Evolutionary conservation across 2,888 invertebrate species (phyloP).

Genomic region (Platynereis dumerilii): DNA sequence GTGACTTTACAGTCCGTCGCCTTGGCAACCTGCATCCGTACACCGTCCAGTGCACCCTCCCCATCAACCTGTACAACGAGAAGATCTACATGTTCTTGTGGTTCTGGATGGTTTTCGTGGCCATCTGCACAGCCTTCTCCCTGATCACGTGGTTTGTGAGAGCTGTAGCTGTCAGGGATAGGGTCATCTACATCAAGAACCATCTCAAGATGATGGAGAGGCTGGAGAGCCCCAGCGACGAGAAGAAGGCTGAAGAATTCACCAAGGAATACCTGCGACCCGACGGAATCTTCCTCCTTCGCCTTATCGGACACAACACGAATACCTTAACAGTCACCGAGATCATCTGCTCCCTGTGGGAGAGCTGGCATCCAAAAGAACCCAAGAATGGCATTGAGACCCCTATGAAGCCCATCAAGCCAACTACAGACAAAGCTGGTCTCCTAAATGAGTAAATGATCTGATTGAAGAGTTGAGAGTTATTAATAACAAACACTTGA

Average conservation of each 20-base stretch:
- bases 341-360: conserved; percentile 33
- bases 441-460: too few relatives aligned
- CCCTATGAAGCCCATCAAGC: too few relatives aligned
- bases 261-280: conserved; percentile 32
- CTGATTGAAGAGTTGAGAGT: too few relatives aligned
- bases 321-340: conserved; percentile 38
- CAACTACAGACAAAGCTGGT: too few relatives aligned
- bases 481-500: too few relatives aligned
- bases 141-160: conserved; percentile 33
- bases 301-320: conserved; percentile 40
- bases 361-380: conserved; percentile 24
- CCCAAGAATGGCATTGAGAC: too few relatives aligned
- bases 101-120: conserved; percentile 63
- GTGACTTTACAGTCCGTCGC: conserved; percentile 60
- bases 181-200: conserved; percentile 13
- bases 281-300: conserved; percentile 38
- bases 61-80: conserved; percentile 49
- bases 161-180: conserved; percentile 5
- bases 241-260: conserved; percentile 22
- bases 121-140: conserved; percentile 30
- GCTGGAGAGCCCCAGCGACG: neutral
- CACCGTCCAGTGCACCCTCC: conserved; percentile 40
- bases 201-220: conserved; percentile 18
- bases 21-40: conserved; percentile 54
- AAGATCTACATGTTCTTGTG: conserved; percentile 63